Conservation (phyloP, 2,888 invertebrate genomes). For the Drosophila peninsularis region DNA sequence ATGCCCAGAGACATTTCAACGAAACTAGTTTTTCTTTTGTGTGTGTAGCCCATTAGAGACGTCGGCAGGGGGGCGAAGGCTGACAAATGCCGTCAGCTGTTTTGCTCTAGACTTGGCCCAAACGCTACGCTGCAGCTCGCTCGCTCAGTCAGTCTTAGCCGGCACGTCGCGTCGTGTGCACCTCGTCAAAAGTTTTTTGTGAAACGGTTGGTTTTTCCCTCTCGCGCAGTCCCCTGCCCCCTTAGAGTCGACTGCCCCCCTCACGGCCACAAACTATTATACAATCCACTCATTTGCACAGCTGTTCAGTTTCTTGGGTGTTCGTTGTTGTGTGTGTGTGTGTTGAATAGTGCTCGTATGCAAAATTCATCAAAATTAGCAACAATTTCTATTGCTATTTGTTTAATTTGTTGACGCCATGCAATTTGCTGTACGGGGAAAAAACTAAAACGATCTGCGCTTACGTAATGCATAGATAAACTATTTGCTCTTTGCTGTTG, state of each 20-base stretch:
- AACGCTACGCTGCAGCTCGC: conserved; percentile 45
- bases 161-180: conserved; percentile 77
- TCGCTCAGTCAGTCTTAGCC: conserved; percentile 62
- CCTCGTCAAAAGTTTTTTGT: conserved; percentile 45
- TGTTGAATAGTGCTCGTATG: conserved; percentile 26
- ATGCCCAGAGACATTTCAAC: conserved; percentile 63
- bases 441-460: conserved; percentile 38
- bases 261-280: conserved; percentile 22
- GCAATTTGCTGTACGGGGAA: conserved; percentile 55
- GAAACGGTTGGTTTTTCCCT: conserved; percentile 30
- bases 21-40: conserved; percentile 69
- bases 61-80: conserved; percentile 11
- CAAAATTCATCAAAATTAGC: conserved; percentile 54
- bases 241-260: not conserved
- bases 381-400: conserved; percentile 62
- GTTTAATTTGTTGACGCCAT: conserved; percentile 73
- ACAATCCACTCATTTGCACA: conserved; percentile 55
- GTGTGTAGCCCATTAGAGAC: conserved; percentile 30
- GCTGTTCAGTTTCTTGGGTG: conserved; percentile 52
- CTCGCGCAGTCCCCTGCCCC: conserved; percentile 4
- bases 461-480: conserved; percentile 57
- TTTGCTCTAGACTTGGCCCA: conserved; percentile 60
- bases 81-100: conserved; percentile 60
- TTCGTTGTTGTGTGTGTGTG: conserved; percentile 9
- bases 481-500: conserved; percentile 45